A percentile compares a stretch with the other conserved stretches of the same genome.
phyloP scores from a whole-genome alignment of 1,140 invertebrate species.

The Phortica variegata region DNA sequence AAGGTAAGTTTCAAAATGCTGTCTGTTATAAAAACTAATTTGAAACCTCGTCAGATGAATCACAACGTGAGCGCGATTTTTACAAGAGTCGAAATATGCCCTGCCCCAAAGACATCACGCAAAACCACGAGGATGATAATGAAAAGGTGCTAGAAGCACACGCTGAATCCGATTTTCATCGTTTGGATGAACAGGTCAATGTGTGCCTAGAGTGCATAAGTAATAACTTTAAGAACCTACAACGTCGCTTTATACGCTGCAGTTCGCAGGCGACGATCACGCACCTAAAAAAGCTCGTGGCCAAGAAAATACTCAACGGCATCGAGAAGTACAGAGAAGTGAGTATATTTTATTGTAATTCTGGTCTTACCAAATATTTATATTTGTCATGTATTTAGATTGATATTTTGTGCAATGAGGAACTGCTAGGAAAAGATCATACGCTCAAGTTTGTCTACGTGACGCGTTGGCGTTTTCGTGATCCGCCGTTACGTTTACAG shows the following conservation, averaged over 20 bases:
- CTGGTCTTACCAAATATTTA: no score
- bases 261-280: conserved; percentile 96
- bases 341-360: conserved; percentile 13
- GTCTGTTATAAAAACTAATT: not conserved
- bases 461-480: conserved; percentile 94
- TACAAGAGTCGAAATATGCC: conserved; percentile 79
- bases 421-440: conserved; percentile 97
- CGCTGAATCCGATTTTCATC: conserved; percentile 87
- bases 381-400: conserved; percentile 61
- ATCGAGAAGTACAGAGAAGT: conserved; percentile 96
- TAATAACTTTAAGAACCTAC: conserved; percentile 79
- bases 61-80: conserved; percentile 83
- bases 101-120: conserved; percentile 84
- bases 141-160: conserved; percentile 62
- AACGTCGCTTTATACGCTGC: conserved; percentile 87
- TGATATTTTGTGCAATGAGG: conserved; percentile 98
- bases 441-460: conserved; percentile 98
- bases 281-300: conserved; percentile 96
- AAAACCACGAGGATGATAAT: conserved; percentile 60
- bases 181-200: conserved; percentile 94
- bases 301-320: conserved; percentile 88
- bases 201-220: conserved; percentile 86
- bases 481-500: conserved; percentile 80
- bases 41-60: conserved; percentile 87
- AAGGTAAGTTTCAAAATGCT: conserved; percentile 70